phyloP scores from a whole-genome alignment of 2,888 invertebrate species.

The Labia minor region DNA sequence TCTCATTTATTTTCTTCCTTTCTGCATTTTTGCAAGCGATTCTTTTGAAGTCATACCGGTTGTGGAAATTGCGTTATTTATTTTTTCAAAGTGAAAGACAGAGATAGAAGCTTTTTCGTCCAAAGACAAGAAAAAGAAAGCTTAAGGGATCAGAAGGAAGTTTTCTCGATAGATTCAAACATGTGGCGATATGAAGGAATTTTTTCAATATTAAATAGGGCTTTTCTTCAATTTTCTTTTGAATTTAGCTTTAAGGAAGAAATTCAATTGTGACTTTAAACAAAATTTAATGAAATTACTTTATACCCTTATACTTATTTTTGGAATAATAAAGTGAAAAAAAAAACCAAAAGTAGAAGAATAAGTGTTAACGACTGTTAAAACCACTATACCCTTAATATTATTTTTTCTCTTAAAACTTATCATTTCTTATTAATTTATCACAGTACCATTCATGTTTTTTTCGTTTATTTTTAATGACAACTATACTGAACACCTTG shows the following conservation, averaged over 20 bases:
- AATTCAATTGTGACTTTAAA: not conserved
- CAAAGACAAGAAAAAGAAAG: constrained; percentile 21
- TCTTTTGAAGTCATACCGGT: constrained; percentile 30
- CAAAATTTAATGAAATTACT: too few relatives aligned
- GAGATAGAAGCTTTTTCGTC: constrained; percentile 18
- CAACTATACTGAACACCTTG: too few relatives aligned
- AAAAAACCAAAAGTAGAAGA: too few relatives aligned
- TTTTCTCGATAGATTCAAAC: not conserved
- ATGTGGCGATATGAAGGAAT: not conserved
- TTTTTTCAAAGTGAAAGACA: constrained; percentile 22
- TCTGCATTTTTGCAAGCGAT: constrained; percentile 29
- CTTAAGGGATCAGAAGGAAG: constrained; percentile 22
- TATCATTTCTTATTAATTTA: too few relatives aligned
- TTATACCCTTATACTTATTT: too few relatives aligned
- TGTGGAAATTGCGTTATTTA: constrained; percentile 29
- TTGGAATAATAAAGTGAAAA: too few relatives aligned
- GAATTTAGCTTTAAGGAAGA: not conserved
- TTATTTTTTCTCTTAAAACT: too few relatives aligned
- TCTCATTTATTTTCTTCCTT: constrained; percentile 31
- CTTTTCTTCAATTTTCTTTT: constrained; percentile 3
- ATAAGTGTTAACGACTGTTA: too few relatives aligned
- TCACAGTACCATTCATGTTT: too few relatives aligned
- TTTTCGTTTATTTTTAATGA: too few relatives aligned
- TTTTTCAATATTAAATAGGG: not conserved
- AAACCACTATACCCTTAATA: too few relatives aligned